Base-by-base conservation (phyloP, 1,140 invertebrate species). In the Proales similis region DNA sequence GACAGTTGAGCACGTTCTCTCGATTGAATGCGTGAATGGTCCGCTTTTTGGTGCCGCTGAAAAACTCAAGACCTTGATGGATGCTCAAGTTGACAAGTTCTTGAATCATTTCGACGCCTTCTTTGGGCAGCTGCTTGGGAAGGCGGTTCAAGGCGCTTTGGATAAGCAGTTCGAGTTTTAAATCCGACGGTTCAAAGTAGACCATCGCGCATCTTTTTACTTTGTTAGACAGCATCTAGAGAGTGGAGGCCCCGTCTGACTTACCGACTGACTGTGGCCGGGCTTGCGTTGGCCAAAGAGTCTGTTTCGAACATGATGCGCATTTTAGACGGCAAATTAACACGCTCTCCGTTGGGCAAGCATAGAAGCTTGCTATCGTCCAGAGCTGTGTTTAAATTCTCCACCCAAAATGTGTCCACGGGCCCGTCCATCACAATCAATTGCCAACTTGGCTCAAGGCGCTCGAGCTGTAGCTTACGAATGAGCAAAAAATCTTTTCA, bases 391-490 rank as follows among this genome's bases (percentile, higher is more conserved):
- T 90, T 90, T 81, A 90, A 87, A 71, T 87, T 89, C 74, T 90
- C 87, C 65, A 90, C 88, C 87, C 87, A 90, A 9, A 88, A 82
- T 0, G 86, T 86, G 75, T 90, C 87, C 4, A 90, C 86, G 0
- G 86, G 87, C 0, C 87, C 86, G 71, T 90, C 87, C 73, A 90
- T 88, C 20, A 89, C 72, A 57, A 89, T 82, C 87, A 87, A 90
- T 69, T 89, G 89, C 71, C 86, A 82, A 68, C 76, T 71, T 12
- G 72, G 74, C 63, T 76, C 75, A 6, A 74, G 68, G 62, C 75
- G 75, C 64, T 75, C 85, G 86, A 2, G 84, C 84, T 4, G 85
- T 85, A 1, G 82, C 85, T 36, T 85, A 86, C 86, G 68, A 86
- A 86, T 49, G 86, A 84, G 0, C 83, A 77, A 9, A 86, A 78